phyloP scores from a whole-genome alignment of 2,113 vertebrate genomes.

The Leucopsar rothschildi region DNA sequence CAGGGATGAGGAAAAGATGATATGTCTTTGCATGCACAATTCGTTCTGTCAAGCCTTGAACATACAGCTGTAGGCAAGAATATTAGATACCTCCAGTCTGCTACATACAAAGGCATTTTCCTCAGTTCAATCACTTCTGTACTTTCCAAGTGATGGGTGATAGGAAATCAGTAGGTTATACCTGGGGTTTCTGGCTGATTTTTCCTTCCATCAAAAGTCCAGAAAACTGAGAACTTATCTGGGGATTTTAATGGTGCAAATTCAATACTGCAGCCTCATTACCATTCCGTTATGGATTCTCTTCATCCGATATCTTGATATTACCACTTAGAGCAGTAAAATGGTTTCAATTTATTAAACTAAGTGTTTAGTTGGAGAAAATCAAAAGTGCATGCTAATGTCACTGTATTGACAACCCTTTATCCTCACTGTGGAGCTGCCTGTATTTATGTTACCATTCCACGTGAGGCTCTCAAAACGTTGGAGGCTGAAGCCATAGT shows the following conservation, averaged over 20 bases:
- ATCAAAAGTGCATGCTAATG: slow-evolving; percentile 46
- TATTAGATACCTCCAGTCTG: neutral
- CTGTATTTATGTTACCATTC: neutral
- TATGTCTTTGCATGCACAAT: neutral
- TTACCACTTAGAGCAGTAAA: slow-evolving; percentile 12
- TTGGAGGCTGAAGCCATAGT: neutral
- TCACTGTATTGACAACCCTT: slow-evolving; percentile 47
- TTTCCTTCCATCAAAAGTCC: neutral
- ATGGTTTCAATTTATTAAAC: slow-evolving; percentile 33
- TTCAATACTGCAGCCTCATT: neutral
- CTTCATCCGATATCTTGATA: neutral
- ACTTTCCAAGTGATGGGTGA: neutral
- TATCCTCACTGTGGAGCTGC: neutral
- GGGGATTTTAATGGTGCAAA: slow-evolving; percentile 4
- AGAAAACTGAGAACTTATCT: neutral
- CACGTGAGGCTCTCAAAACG: neutral
- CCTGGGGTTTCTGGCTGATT: neutral
- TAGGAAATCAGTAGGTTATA: slow-evolving; percentile 1
- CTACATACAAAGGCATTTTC: neutral
- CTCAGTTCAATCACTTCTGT: neutral
- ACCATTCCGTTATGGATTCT: neutral
- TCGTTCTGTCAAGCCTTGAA: neutral
- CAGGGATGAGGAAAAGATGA: neutral
- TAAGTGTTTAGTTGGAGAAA: slow-evolving; percentile 33
- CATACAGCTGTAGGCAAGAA: neutral